These are phyloP conservation scores for Oxyura jamaicensis DNA, from an alignment of 2,113 vertebrate genomes.

Conservation along the genomic window DNA sequence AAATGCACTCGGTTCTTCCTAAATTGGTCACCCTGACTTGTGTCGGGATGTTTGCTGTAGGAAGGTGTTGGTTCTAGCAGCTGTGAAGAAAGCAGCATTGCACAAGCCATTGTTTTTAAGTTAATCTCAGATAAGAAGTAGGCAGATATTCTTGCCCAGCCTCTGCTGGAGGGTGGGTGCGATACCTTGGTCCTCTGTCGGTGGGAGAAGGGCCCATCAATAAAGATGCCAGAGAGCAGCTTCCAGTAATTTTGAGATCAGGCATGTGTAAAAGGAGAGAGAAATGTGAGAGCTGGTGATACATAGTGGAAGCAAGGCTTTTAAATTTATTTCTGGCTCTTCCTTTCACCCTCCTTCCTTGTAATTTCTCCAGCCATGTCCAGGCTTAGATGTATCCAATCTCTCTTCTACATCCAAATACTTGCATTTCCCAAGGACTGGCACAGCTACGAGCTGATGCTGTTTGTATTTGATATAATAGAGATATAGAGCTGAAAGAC, in stretches of 20 bases:
- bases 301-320: background rate
- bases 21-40: background rate
- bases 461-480: slow-evolving; percentile 45
- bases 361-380: background rate
- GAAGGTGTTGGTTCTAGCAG: background rate
- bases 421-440: slow-evolving; percentile 1
- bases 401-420: background rate
- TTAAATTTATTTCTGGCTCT: background rate
- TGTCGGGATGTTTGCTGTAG: background rate
- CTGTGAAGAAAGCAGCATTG: background rate
- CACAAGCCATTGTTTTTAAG: background rate
- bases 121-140: background rate
- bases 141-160: background rate
- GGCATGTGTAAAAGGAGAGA: background rate
- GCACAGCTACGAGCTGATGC: background rate
- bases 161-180: background rate
- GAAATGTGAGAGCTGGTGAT: background rate
- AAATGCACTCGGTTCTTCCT: background rate
- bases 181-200: background rate
- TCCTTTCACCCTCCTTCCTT: background rate
- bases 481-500: slow-evolving; percentile 36
- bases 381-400: background rate
- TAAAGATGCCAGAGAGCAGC: background rate
- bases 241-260: background rate
- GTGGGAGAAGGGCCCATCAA: background rate